Evolutionary conservation across 2,888 invertebrate species (phyloP), one percentile per base, ranked within the genome.

Genomic region (Scaptomyza polygonia): DNA sequence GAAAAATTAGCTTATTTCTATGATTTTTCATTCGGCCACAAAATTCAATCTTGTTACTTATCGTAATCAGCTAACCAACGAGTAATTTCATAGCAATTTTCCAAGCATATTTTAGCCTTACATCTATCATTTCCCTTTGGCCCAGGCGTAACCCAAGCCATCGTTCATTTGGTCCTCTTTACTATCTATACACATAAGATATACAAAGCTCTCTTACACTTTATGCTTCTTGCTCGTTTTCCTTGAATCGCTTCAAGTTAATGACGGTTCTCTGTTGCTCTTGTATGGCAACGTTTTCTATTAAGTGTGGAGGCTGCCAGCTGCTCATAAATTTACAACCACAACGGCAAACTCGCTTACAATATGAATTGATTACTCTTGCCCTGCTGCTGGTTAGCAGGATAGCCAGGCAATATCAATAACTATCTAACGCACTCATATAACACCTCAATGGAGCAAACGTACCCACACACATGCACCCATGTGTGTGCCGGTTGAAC

Each of bases 351-450:
- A 47, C 71, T 59, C 39, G 44, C 66, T 64, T 61, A 55, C 70
- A 80, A 80, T 80, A 83, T 77, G 81, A 82, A 82, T 86, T 83
- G 81, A 86, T 86, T 86, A 81, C 75, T 48, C 32, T 71, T 58
- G 59, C 65, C 62, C n/a, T n/a, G n/a, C n/a, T 25, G 49, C 44
- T 59, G 67, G 71, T 45, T 55, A 29, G 48, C 44, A 32, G 42
- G 44, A 53, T 55, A 51, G 58, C 44, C 65, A 53, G 43, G 57
- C 59, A 67, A 77, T 81, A 81, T 83, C 84, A 80, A 84, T 86
- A 77, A 73, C 84, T 84, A 80, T 86, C 72, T 55, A 56, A 67
- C 49, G 63, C 51, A 67, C 49, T 44, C 14, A 34, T 18, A 30
- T 30, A 52, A 44, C 64, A 55, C 67, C 72, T 68, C 44, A 49